Percentiles rank a stretch among this genome's conserved stretches.
Evolutionary conservation across 1,140 invertebrate genomes (phyloP).

Genomic region (Drosophila sp.): DNA sequence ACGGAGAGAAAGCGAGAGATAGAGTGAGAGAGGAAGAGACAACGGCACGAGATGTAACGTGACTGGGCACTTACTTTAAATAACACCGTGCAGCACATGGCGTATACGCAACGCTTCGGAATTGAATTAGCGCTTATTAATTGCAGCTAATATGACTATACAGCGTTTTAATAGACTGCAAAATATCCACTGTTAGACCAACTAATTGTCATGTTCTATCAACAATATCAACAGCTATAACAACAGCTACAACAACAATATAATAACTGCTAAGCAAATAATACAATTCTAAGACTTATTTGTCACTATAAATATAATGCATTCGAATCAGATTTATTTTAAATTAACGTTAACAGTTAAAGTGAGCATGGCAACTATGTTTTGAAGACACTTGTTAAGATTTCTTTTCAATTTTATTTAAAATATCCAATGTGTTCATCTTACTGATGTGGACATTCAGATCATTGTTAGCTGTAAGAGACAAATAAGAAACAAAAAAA

Average conservation of each 20-base stretch:
- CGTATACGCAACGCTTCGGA: conserved; percentile 27
- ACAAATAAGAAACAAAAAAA: too few species aligned
- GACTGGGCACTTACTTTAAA: background rate
- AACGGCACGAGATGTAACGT: background rate
- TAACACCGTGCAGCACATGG: conserved; percentile 17
- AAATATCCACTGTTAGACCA: background rate
- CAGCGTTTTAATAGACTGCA: conserved; percentile 1
- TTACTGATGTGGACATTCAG: too few species aligned
- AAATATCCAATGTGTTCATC: too few species aligned
- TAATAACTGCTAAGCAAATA: background rate
- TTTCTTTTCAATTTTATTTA: too few species aligned
- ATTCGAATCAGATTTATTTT: too few species aligned
- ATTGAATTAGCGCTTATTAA: conserved; percentile 33
- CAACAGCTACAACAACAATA: background rate
- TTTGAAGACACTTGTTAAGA: too few species aligned
- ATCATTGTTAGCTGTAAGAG: too few species aligned
- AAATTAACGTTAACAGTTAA: too few species aligned
- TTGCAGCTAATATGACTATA: conserved; percentile 9
- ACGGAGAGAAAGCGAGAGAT: background rate
- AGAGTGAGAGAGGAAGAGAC: background rate
- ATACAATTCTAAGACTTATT: background rate
- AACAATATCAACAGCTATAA: background rate
- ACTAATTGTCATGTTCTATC: background rate
- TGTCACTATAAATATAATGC: too few species aligned
- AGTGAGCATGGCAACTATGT: too few species aligned